Conservation (phyloP, 2,113 vertebrate genomes). For the Rousettus leschenaultii region DNA sequence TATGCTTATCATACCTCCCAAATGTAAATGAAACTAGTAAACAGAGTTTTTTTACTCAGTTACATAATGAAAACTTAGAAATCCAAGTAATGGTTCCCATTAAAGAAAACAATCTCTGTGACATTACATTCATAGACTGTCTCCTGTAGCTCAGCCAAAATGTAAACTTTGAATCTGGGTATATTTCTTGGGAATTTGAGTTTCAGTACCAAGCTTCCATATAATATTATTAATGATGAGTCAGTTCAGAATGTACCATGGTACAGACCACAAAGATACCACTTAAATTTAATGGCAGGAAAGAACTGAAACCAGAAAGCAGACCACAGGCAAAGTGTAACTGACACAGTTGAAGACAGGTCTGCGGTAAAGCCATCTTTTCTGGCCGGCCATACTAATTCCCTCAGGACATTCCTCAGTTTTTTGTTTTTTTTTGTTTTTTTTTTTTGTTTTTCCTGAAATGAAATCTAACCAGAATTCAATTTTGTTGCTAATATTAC, state of each 20-base stretch:
- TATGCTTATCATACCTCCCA: neutral
- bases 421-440: neutral
- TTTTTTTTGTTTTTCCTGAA: neutral
- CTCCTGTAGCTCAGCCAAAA: neutral
- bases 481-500: neutral
- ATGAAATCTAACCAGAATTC: neutral
- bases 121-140: neutral
- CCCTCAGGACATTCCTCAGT: neutral
- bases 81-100: neutral
- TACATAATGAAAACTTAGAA: neutral
- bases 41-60: neutral
- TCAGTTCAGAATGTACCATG: neutral
- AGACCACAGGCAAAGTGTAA: neutral
- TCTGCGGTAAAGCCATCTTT: neutral
- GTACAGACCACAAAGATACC: neutral
- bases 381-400: neutral
- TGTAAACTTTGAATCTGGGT: neutral
- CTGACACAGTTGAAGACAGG: neutral
- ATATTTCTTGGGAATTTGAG: neutral
- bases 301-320: neutral
- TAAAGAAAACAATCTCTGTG: neutral
- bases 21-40: neutral
- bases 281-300: neutral
- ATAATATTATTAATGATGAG: neutral
- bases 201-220: neutral